Conservation (phyloP, 1,140 invertebrate genomes). For the Chelonus insularis region DNA sequence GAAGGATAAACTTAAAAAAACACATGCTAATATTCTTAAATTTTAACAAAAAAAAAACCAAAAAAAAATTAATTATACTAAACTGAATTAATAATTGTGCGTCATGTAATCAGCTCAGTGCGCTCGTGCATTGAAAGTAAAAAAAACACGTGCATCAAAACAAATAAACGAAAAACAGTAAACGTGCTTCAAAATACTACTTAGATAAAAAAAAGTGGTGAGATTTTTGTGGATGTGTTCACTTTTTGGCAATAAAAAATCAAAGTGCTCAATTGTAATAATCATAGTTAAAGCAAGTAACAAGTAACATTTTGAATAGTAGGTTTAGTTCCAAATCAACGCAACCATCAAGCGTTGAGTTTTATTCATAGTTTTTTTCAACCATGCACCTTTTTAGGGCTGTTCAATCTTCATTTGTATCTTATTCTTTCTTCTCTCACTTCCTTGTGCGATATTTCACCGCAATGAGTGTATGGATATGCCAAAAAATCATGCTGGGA, state of each 20-base stretch:
- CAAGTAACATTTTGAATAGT: neutral
- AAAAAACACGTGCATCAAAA: neutral
- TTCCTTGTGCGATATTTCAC: slow-evolving; percentile 24
- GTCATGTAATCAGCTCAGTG: neutral
- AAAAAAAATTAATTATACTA: neutral
- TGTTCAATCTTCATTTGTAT: neutral
- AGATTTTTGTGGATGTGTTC: too few relatives aligned
- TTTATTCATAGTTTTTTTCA: neutral
- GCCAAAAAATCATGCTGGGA: too few relatives aligned
- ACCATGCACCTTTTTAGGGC: slow-evolving; percentile 20
- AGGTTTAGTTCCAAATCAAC: slow-evolving; percentile 16
- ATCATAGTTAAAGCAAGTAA: too few relatives aligned
- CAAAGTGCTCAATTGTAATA: too few relatives aligned
- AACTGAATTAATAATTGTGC: neutral
- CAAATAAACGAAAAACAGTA: neutral
- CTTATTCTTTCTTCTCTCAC: neutral
- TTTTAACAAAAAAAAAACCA: too few relatives aligned
- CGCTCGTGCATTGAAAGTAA: neutral
- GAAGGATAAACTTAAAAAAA: too few relatives aligned
- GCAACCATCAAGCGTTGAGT: slow-evolving; percentile 5
- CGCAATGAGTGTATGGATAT: slow-evolving; percentile 6
- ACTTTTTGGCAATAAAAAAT: too few relatives aligned
- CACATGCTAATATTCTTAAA: too few relatives aligned
- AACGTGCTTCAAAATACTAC: neutral
- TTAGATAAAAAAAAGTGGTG: too few relatives aligned